A percentile compares a stretch with the other conserved stretches of the same genome.
phyloP scores from a whole-genome alignment of 2,113 vertebrate genomes.

The Hypanus sabinus region DNA sequence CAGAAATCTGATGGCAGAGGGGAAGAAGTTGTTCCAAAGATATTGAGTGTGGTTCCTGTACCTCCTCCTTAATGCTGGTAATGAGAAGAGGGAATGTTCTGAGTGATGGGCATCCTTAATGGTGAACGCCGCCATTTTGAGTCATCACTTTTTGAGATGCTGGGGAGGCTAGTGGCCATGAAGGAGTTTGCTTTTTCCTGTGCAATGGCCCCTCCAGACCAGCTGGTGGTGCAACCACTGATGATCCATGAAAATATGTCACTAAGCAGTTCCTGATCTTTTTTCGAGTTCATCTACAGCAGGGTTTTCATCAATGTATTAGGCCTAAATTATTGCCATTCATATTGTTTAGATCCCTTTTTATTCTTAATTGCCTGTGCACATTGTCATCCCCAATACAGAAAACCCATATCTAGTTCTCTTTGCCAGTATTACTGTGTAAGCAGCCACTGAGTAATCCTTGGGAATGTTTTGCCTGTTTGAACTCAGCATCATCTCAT shows the following conservation, averaged over 20 bases:
- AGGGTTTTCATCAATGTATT: neutral
- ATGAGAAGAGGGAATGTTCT: too few species aligned
- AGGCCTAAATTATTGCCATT: neutral
- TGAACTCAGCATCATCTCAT: neutral
- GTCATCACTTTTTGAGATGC: too few species aligned
- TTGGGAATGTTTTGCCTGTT: neutral
- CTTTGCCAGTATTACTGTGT: neutral
- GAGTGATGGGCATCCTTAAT: too few species aligned
- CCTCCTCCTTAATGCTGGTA: too few species aligned
- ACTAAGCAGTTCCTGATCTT: neutral
- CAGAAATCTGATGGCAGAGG: too few species aligned
- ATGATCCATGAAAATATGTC: neutral
- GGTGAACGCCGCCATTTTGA: too few species aligned
- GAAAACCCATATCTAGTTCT: neutral
- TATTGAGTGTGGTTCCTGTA: too few species aligned
- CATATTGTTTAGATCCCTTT: neutral
- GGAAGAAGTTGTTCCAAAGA: too few species aligned
- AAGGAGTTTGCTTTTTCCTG: too few species aligned
- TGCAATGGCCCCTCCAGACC: too few species aligned
- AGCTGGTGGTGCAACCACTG: too few species aligned
- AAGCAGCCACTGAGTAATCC: neutral
- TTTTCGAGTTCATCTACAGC: neutral
- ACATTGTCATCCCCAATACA: neutral
- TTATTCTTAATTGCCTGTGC: neutral
- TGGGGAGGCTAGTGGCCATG: too few species aligned